Conservation (phyloP, 2,113 vertebrate species). For the Bombycilla garrulus region DNA sequence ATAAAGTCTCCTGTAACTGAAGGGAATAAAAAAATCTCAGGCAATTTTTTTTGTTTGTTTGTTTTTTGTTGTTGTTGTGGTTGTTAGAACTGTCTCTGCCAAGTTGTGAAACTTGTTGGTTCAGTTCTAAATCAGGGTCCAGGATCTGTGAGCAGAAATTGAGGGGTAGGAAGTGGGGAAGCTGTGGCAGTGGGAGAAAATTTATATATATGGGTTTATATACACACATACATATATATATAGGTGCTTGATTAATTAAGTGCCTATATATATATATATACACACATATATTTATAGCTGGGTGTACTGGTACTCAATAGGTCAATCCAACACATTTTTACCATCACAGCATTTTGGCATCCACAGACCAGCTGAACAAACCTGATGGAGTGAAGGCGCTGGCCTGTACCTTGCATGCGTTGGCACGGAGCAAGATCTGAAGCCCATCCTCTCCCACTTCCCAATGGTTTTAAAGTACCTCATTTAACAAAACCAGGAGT, state of each 20-base stretch:
- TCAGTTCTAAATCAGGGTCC: slow-evolving; percentile 30
- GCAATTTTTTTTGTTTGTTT: neutral
- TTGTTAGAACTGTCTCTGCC: neutral
- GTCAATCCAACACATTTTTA: slow-evolving; percentile 21
- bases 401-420: neutral
- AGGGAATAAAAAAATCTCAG: neutral
- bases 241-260: slow-evolving; percentile 12
- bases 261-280: slow-evolving; percentile 34
- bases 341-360: slow-evolving; percentile 45
- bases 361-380: slow-evolving; percentile 21
- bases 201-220: neutral
- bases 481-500: slow-evolving; percentile 46
- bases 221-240: slow-evolving; percentile 35
- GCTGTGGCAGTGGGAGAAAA: neutral
- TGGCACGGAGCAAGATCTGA: neutral
- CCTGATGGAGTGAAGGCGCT: slow-evolving; percentile 2
- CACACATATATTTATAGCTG: neutral
- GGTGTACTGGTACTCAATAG: neutral
- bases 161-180: slow-evolving; percentile 7
- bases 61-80: neutral
- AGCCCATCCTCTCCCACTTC: slow-evolving; percentile 23
- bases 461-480: slow-evolving; percentile 14
- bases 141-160: slow-evolving; percentile 30
- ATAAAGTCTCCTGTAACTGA: slow-evolving; percentile 51
- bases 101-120: slow-evolving; percentile 22